A percentile compares a stretch with the other conserved stretches of the same genome.
These are phyloP conservation scores for Pocillopora grandis DNA, from an alignment of 92 coral and sea anemone genomes.

Conservation along the genomic window DNA sequence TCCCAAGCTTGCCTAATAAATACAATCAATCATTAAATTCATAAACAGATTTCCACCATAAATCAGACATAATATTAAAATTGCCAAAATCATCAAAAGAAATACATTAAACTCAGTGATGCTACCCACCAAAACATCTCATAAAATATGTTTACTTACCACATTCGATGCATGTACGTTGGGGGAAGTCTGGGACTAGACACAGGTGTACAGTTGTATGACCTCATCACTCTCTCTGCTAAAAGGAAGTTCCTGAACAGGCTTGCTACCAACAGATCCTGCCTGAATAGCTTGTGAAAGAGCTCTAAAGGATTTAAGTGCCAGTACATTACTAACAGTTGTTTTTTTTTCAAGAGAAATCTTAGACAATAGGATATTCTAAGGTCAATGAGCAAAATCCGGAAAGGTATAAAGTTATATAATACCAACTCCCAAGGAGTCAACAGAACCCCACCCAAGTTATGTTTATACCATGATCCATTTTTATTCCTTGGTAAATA, in stretches of 20 bases:
- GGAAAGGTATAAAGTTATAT: too few species aligned
- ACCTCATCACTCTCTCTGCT: constrained; percentile 95
- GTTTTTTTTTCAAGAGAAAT: too few species aligned
- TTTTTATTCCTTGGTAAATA: too few species aligned
- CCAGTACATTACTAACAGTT: too few species aligned
- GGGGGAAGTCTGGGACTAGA: constrained; percentile 92
- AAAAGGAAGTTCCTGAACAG: constrained; percentile 92
- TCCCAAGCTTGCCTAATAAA: constrained; percentile 97
- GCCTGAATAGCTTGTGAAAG: constrained; percentile 95
- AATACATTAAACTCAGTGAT: not conserved
- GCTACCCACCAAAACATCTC: not conserved
- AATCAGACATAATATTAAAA: not conserved
- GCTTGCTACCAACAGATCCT: constrained; percentile 96
- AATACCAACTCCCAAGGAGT: too few species aligned
- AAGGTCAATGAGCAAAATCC: too few species aligned
- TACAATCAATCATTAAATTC: not conserved
- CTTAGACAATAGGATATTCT: too few species aligned
- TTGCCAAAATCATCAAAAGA: too few species aligned
- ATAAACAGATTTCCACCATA: not conserved
- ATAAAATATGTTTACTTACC: constrained; percentile 51
- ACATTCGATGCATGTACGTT: constrained; percentile 97
- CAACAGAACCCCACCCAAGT: too few species aligned
- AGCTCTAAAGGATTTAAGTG: constrained; percentile 53
- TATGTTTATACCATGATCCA: too few species aligned
- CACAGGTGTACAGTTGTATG: constrained; percentile 93